Conservation (phyloP, 1,140 invertebrate species). For the Lethrus apterus region DNA sequence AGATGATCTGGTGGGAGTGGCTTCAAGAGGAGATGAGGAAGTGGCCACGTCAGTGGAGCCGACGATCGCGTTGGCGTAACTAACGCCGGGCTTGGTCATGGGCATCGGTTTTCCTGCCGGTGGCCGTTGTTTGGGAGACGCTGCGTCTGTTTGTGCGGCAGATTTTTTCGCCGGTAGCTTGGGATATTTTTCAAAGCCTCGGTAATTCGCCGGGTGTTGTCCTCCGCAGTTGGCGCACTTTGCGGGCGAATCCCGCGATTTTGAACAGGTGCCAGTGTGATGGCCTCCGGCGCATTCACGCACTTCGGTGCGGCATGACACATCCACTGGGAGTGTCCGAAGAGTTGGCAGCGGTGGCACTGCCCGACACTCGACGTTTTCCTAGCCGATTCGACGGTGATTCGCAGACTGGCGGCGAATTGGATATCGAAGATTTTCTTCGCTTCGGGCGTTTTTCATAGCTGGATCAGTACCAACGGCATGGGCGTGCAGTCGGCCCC, state of each 20-base stretch:
- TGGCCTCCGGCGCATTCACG: neutral
- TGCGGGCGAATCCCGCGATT: no score
- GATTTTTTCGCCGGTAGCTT: no score
- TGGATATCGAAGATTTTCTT: neutral
- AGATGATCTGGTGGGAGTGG: no score
- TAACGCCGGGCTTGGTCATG: no score
- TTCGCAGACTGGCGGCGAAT: neutral
- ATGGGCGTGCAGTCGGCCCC: neutral
- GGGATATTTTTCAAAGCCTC: no score
- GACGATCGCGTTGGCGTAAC: no score
- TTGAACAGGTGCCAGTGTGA: no score
- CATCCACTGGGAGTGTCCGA: neutral
- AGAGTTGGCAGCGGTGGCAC: neutral
- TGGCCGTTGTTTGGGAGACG: neutral
- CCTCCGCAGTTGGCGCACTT: no score
- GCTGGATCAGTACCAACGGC: neutral
- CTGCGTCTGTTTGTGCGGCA: neutral
- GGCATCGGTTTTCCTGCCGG: no score
- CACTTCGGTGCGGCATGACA: neutral
- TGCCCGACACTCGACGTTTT: neutral
- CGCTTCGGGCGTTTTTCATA: neutral
- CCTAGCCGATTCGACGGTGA: neutral
- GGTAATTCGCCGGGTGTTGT: no score
- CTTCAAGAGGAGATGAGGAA: no score
- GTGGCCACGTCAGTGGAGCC: no score